Evolutionary conservation across 2,113 vertebrate species (phyloP).

Genomic region (Fregetta grallaria): DNA sequence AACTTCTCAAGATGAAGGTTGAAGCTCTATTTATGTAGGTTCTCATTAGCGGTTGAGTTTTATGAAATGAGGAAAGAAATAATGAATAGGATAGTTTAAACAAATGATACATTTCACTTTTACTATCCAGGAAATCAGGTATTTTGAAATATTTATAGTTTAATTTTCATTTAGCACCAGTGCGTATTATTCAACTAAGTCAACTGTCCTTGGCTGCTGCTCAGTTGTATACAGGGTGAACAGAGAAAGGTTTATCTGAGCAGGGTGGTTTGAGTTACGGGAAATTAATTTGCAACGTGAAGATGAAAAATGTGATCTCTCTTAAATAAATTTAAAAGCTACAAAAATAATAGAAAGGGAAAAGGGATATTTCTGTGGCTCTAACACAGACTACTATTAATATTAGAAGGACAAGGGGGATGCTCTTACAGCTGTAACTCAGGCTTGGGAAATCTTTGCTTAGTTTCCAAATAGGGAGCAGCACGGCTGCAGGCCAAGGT

Average conservation of each 20-base stretch:
- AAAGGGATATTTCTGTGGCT: neutral
- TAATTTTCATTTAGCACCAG: slow-evolving; percentile 30
- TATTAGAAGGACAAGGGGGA: neutral
- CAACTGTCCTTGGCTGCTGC: slow-evolving; percentile 31
- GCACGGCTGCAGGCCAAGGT: neutral
- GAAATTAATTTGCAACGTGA: neutral
- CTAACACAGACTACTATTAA: neutral
- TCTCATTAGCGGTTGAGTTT: neutral
- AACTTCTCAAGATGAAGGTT: slow-evolving; percentile 10
- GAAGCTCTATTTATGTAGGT: slow-evolving; percentile 40
- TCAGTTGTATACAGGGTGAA: neutral
- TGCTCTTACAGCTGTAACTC: neutral
- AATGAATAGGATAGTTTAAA: slow-evolving; percentile 22
- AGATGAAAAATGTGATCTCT: neutral
- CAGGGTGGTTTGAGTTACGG: neutral
- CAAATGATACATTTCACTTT: slow-evolving; percentile 48
- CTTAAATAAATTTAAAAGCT: neutral
- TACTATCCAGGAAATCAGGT: slow-evolving; percentile 35
- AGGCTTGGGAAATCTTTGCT: neutral
- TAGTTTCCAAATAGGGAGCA: neutral
- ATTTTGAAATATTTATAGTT: slow-evolving; percentile 52
- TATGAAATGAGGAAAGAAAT: neutral
- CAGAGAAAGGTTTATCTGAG: neutral
- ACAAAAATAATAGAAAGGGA: neutral
- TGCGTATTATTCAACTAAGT: neutral